Evolutionary conservation across 2,888 invertebrate genomes (phyloP), one percentile per base, ranked within the genome.

Genomic region (Lampropteryx suffumata): DNA sequence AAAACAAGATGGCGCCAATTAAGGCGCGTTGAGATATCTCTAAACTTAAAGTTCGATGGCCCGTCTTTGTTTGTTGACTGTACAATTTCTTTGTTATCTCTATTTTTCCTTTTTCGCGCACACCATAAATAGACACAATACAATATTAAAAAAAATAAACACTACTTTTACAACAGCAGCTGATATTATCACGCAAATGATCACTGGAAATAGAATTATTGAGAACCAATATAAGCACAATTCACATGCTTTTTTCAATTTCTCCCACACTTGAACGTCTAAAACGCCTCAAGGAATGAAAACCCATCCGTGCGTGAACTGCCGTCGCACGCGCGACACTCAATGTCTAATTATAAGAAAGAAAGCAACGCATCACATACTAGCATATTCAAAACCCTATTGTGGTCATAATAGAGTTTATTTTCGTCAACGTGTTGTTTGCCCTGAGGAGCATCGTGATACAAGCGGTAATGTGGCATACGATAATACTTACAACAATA

Each of bases 1-100:
- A 80, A 83, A 82, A 74, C 73, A 72, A 73, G 64, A 76, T 76
- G 73, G 71, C 73, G 71, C 73, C 79, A 78, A 79, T 81, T 81
- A 83, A 76, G 74, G 75, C 59, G 65, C 62, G 67, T 70, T 70
- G 67, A 32, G 69, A 70, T 71, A 72, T 72, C 67, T 77, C 79
- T 77, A 76, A 77, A 64, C 69, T 64, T 57, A 60, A 61, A 64
- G 78, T 72, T 67, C 72, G 71, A 59, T 61, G 73, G 54, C 64
- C 68, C 62, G 67, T 69, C 64, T 71, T 67, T 60, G 69, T 71
- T 67, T 60, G 69, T 48, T 30, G 47, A 57, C 45, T 44, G 44
- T 51, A 42, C 43, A 43, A 49, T 52, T 57, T 57, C 50, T 55
- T 49, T 55, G 46, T 48, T 40, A 44, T 24, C 34, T 13, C 14